Evolutionary conservation across 2,888 invertebrate species (phyloP), one percentile per base, ranked within the genome.

Genomic region (Athalia circularis): DNA sequence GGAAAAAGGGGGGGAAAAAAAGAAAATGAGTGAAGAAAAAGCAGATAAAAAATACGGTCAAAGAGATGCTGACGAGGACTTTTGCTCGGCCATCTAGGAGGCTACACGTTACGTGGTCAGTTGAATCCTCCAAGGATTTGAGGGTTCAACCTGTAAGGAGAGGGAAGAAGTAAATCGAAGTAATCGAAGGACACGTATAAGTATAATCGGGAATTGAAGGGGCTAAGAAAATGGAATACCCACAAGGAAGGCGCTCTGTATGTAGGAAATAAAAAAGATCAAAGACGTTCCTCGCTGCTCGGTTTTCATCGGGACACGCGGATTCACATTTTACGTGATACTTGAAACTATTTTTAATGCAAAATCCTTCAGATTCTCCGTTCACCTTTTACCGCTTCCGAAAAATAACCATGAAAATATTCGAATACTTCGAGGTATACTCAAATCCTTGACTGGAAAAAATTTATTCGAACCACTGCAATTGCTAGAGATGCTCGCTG

Each of bases 261-360:
- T 52, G 8, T 65, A 79, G 79, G 80, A 79, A 72, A 78, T 79
- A 78, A 79, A 74, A 65, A 29, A 65, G 43, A 57, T 45, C 57
- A 72, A 59, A 59, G 59, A 15, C 7, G 47, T 70, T 48, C 54
- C 61, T 59, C 64, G 70, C 67, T 29, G 29, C 29, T 29, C 29
- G 29, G 29, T 29, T 29, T 29, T 2, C 29, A 29, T 29, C 29
- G 29, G 29, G 29, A 29, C 29, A 29, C 29, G 29, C 29, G 2
- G 29, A 29, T 29, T 29, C 29, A 29, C 29, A 29, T 29, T 29
- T 29, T 29, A 29, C 29, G 2, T 29, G 29, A 29, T 29, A 29
- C 2, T 29, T 2, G 29, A 29, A 29, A 29, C 29, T 29, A 29
- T 29, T 29, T 29, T 29, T 2, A 29, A 29, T 29, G 29, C 29